These are phyloP conservation scores for Loxodonta africana DNA, from an alignment of 2,113 vertebrate genomes.

Conservation along the genomic window DNA sequence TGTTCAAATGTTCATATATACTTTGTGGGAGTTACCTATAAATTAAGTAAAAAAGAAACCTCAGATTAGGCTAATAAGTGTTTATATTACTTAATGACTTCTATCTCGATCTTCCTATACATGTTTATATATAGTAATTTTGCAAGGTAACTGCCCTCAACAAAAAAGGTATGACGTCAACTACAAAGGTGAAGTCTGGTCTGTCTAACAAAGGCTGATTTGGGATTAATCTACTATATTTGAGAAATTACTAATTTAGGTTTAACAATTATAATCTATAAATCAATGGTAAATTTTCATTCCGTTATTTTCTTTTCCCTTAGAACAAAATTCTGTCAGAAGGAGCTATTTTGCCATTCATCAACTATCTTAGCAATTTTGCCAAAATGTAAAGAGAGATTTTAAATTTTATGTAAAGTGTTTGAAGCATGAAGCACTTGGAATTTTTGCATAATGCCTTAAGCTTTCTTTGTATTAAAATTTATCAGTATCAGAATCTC, in stretches of 20 bases:
- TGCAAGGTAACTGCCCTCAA: background rate
- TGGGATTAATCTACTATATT: background rate
- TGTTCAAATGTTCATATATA: background rate
- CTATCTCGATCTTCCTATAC: background rate
- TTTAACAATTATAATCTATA: constrained; percentile 19
- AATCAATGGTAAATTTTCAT: background rate
- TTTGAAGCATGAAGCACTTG: constrained; percentile 26
- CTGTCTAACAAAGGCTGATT: constrained; percentile 25
- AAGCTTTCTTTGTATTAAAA: constrained; percentile 32
- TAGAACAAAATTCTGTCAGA: constrained; percentile 35
- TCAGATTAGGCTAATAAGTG: constrained; percentile 9
- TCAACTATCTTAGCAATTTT: constrained; percentile 46
- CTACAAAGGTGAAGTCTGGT: constrained; percentile 28
- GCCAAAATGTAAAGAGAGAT: constrained; percentile 6
- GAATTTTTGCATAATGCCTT: constrained; percentile 32
- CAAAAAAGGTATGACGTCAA: constrained; percentile 43
- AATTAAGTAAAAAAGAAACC: background rate
- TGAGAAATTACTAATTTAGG: constrained; percentile 48
- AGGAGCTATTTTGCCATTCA: background rate
- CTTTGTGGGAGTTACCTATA: constrained; percentile 34
- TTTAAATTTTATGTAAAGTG: constrained; percentile 57
- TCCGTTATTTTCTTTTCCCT: constrained; percentile 21
- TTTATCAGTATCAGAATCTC: constrained; percentile 42
- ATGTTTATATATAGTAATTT: constrained; percentile 49
- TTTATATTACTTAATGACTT: constrained; percentile 40